Evolutionary conservation across 1,140 invertebrate genomes (phyloP), one percentile per base, ranked within the genome.

Genomic region (Berghia stephanieae): DNA sequence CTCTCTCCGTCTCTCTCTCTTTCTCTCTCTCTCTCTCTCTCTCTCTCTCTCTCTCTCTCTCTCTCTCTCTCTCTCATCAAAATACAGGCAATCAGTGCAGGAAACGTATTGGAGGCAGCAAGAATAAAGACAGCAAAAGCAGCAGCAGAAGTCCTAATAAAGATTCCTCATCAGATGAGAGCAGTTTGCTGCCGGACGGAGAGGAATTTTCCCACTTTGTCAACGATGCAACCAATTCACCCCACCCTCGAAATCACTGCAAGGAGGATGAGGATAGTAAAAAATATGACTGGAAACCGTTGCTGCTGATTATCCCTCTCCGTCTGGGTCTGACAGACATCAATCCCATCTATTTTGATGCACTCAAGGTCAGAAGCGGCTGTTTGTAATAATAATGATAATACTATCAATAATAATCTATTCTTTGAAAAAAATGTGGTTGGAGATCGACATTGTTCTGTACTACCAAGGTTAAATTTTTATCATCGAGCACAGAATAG

Each of bases 241-340:
- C 16, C 18, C 18, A 36, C 24, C 63, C 57, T 3, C n/a, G 8
- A 55, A 66, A 2, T 36, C n/a, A 1, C 42, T 55, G 6, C 38
- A n/a, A 24, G 24, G 40, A 46, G 40, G 73, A 18, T 43, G 49
- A 16, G n/a, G 34, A 57, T 21, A 57, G 6, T 27, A 70, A 76
- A 68, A 68, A 43, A 40, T 24, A 68, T 67, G 72, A 44, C 57
- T 99, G 97, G 97, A 95, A 94, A 90, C 97, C 98, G 38, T 88
- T 99, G 68, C 89, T 99, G 78, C 91, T 99, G 67, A 93, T 99
- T 82, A 94, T 99, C 86, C 98, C 98, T 24, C 92, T 99, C n/a
- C 91, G 98, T 83, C 82, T 99, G 80, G 98, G 98, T 57, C 92
- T 99, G 34, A 94, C 92, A 84, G 95, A 97, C 87, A 96, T 98